Percentiles rank a stretch among this genome's conserved stretches.
Conservation (phyloP, 2,113 vertebrate species). For the Phocoena sinus region DNA sequence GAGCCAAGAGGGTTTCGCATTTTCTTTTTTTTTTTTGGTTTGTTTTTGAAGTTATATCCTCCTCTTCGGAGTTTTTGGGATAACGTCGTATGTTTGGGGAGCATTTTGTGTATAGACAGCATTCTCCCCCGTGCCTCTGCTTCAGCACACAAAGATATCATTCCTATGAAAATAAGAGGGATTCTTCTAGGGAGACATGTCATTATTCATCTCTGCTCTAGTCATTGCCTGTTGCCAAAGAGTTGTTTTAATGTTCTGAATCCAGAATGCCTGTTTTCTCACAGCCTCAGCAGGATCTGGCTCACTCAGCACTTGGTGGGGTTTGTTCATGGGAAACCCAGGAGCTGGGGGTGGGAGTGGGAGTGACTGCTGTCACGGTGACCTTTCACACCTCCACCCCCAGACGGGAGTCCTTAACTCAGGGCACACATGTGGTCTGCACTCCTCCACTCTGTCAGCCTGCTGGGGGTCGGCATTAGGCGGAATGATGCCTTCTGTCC, state of each 20-base stretch:
- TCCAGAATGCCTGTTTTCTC: conserved; percentile 52
- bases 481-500: background rate
- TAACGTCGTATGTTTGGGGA: conserved; percentile 4
- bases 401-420: background rate
- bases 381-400: background rate
- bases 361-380: background rate
- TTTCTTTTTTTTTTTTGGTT: background rate
- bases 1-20: background rate
- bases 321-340: background rate
- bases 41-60: background rate
- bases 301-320: background rate
- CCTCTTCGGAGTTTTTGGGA: background rate
- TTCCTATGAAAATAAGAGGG: background rate
- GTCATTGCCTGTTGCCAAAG: background rate
- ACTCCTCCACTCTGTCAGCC: background rate
- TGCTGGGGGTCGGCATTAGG: background rate
- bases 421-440: background rate
- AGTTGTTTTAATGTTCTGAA: conserved; percentile 50
- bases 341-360: background rate
- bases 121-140: background rate
- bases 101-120: background rate
- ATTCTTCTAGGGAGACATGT: background rate
- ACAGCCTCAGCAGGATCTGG: background rate
- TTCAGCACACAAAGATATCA: background rate
- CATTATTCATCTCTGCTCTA: conserved; percentile 6